These are phyloP conservation scores for Elaphurus davidianus DNA, from an alignment of 2,113 vertebrate genomes.

Conservation along the genomic window DNA sequence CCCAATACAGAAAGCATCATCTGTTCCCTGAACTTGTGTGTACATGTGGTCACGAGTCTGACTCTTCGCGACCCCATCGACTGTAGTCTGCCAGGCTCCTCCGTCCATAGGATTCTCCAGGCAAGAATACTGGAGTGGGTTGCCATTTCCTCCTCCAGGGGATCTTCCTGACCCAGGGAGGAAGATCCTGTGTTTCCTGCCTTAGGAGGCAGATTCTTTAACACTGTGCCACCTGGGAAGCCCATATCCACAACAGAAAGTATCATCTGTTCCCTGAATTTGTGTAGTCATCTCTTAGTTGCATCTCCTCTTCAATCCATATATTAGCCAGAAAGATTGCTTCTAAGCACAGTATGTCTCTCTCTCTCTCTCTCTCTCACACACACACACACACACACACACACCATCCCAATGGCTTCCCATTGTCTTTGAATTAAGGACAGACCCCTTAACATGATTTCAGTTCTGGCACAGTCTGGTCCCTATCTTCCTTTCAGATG, in stretches of 20 bases:
- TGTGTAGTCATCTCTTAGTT: not conserved
- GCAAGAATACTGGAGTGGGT: not conserved
- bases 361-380: not conserved
- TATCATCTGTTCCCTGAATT: not conserved
- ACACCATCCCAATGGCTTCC: not conserved
- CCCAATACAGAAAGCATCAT: not conserved
- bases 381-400: not conserved
- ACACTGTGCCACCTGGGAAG: not conserved
- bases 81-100: not conserved
- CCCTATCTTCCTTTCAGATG: not conserved
- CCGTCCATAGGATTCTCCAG: not conserved
- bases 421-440: not conserved
- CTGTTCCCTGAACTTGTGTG: not conserved
- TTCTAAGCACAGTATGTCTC: not conserved
- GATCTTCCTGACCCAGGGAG: not conserved
- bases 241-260: not conserved
- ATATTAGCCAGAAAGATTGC: not conserved
- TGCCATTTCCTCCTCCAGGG: not conserved
- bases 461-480: not conserved
- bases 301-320: not conserved
- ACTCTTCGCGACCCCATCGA: rapidly evolving
- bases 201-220: not conserved
- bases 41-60: not conserved
- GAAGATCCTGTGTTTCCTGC: not conserved
- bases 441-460: not conserved